Evolutionary conservation across 2,113 vertebrate species (phyloP).

Genomic region (Phaetusa simplex): DNA sequence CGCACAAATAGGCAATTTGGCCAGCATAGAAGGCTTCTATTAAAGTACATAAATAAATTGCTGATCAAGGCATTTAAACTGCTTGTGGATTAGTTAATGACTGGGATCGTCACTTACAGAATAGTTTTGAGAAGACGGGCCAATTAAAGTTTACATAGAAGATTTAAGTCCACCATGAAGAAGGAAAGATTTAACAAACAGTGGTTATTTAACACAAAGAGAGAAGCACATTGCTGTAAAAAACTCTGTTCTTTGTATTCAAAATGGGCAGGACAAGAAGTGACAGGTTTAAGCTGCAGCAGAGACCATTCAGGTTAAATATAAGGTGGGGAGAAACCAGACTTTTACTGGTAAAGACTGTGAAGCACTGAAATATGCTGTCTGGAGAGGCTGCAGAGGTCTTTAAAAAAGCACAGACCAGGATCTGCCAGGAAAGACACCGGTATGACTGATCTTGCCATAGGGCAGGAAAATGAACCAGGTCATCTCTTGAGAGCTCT

Average conservation of each 20-base stretch:
- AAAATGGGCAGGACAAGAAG: not conserved
- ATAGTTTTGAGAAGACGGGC: conserved; percentile 16
- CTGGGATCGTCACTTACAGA: not conserved
- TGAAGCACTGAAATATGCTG: not conserved
- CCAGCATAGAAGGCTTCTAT: not conserved
- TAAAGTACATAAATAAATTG: not conserved
- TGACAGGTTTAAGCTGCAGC: not conserved
- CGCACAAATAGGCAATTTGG: not conserved
- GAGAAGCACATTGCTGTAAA: not conserved
- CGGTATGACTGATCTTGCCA: conserved; percentile 16
- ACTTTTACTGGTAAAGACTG: not conserved
- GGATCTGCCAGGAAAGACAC: not conserved
- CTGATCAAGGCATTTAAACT: conserved; percentile 15
- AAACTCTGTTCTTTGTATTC: not conserved
- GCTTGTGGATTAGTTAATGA: conserved; percentile 31
- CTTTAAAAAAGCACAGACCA: not conserved
- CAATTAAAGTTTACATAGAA: conserved; percentile 33
- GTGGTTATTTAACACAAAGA: not conserved
- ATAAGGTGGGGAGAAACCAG: not conserved
- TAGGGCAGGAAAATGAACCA: not conserved
- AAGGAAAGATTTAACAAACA: conserved; percentile 5
- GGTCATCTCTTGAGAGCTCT: not conserved
- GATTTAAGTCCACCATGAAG: not conserved
- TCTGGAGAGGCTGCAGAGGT: not conserved
- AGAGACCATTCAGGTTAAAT: not conserved